Percentiles rank a stretch among this genome's conserved stretches.
Evolutionary conservation across 2,888 invertebrate species (phyloP).

Genomic region (Coleophora flavipennella): DNA sequence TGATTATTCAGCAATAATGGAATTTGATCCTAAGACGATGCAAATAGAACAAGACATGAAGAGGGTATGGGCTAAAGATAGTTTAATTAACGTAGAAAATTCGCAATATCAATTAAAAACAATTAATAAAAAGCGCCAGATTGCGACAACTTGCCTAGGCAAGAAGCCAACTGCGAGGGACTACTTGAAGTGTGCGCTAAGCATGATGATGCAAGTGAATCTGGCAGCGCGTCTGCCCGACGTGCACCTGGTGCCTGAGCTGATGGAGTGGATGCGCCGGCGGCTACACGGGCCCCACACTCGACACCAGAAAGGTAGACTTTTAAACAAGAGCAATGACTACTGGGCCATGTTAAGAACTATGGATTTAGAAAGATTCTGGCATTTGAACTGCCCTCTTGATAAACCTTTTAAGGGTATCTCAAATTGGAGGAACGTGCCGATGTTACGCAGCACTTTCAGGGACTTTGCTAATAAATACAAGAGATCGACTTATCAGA

Average conservation of each 20-base stretch:
- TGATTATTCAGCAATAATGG: conserved; percentile 50
- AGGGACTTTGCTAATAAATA: conserved; percentile 31
- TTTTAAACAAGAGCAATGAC: conserved; percentile 20
- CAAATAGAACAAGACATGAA: conserved; percentile 46
- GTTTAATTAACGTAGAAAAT: conserved; percentile 22
- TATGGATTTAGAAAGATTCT: conserved; percentile 27
- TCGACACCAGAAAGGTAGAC: conserved; percentile 21
- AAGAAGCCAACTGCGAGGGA: conserved; percentile 38
- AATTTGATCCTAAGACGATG: conserved; percentile 38
- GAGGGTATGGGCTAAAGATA: conserved; percentile 51
- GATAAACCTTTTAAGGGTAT: conserved; percentile 27
- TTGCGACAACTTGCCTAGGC: conserved; percentile 39
- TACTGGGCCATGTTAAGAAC: conserved; percentile 36
- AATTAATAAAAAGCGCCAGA: conserved; percentile 28
- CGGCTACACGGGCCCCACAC: conserved; percentile 43
- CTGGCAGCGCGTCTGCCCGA: conserved; percentile 54
- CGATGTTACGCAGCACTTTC: conserved; percentile 37
- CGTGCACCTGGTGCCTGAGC: conserved; percentile 46
- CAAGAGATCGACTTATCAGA: conserved; percentile 33
- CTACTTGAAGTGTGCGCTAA: conserved; percentile 49
- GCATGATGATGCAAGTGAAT: conserved; percentile 37
- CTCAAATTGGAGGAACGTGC: conserved; percentile 45
- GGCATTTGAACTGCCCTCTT: conserved; percentile 33
- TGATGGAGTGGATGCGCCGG: conserved; percentile 56
- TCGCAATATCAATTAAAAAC: conserved; percentile 25